Evolutionary conservation across 1,140 invertebrate species (phyloP).

Genomic region (Bombus affinis): DNA sequence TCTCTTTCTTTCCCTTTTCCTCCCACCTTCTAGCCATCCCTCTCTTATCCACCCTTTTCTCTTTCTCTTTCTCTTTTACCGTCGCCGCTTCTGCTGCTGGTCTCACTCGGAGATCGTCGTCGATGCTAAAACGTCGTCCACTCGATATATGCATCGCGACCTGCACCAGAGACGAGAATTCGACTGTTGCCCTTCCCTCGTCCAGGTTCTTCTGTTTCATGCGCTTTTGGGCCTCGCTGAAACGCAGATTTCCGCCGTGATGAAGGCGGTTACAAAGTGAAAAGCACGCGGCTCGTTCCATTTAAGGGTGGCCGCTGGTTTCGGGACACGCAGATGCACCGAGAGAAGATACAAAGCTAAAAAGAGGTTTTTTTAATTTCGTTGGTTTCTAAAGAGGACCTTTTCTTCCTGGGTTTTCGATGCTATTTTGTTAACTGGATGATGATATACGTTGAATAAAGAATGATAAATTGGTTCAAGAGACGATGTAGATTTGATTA

Average conservation of each 20-base stretch:
- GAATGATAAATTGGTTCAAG: neutral
- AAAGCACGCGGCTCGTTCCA: slow-evolving; percentile 14
- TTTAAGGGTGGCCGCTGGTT: neutral
- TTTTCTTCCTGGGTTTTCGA: neutral
- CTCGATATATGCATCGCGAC: slow-evolving; percentile 55
- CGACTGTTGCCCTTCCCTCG: slow-evolving; percentile 32
- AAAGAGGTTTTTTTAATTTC: slow-evolving; percentile 10
- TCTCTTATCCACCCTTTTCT: slow-evolving; percentile 25
- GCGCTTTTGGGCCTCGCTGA: neutral
- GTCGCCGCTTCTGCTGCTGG: slow-evolving; percentile 27
- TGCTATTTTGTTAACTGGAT: neutral
- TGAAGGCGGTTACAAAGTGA: slow-evolving; percentile 10
- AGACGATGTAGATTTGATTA: neutral
- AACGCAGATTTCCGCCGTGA: slow-evolving; percentile 23
- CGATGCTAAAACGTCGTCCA: slow-evolving; percentile 59
- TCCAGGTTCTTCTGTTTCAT: slow-evolving; percentile 5
- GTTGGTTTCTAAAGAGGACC: neutral
- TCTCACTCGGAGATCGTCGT: slow-evolving; percentile 32
- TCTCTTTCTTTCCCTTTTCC: slow-evolving; percentile 63
- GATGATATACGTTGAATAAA: neutral
- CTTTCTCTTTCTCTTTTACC: slow-evolving; percentile 26
- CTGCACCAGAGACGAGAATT: slow-evolving; percentile 37
- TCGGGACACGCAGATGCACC: neutral
- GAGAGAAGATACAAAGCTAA: neutral
- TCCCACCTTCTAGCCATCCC: slow-evolving; percentile 34